Conservation (phyloP, 2,888 invertebrate genomes). For the Sipha maydis region DNA sequence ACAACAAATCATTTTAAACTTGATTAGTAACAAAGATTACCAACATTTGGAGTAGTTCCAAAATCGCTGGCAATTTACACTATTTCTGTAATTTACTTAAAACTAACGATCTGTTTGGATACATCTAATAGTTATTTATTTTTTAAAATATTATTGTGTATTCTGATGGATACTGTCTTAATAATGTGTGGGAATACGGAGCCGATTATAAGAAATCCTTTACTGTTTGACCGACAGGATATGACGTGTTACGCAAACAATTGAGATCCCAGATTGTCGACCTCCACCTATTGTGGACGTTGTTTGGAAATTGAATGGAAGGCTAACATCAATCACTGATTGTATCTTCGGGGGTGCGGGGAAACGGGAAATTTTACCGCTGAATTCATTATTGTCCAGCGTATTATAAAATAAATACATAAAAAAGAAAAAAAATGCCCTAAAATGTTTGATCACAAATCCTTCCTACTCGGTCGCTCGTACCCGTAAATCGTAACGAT, state of each 20-base stretch:
- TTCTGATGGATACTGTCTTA: slow-evolving; percentile 46
- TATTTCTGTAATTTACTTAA: slow-evolving; percentile 21
- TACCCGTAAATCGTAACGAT: slow-evolving; percentile 5
- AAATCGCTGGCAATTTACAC: slow-evolving; percentile 17
- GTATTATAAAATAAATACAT: neutral
- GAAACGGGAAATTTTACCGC: slow-evolving; percentile 15
- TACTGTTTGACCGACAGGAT: slow-evolving; percentile 52
- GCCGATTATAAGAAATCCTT: slow-evolving; percentile 40
- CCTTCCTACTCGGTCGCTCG: neutral
- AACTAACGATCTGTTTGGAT: slow-evolving; percentile 47
- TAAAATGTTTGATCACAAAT: slow-evolving; percentile 32
- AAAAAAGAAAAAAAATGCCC: neutral
- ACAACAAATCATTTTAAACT: slow-evolving; percentile 55
- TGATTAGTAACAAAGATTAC: slow-evolving; percentile 53
- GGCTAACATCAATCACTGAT: slow-evolving; percentile 54
- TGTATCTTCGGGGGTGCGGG: neutral
- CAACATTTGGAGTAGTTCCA: slow-evolving; percentile 39
- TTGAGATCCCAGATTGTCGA: slow-evolving; percentile 53
- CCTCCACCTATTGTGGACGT: slow-evolving; percentile 36
- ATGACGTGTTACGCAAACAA: slow-evolving; percentile 60
- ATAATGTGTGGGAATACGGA: slow-evolving; percentile 44
- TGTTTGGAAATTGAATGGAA: slow-evolving; percentile 56
- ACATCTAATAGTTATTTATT: slow-evolving; percentile 3
- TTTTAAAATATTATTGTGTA: slow-evolving; percentile 28
- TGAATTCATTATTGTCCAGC: slow-evolving; percentile 27